Conservation (phyloP, 2,888 invertebrate species). For the Machimus atricapillus region DNA sequence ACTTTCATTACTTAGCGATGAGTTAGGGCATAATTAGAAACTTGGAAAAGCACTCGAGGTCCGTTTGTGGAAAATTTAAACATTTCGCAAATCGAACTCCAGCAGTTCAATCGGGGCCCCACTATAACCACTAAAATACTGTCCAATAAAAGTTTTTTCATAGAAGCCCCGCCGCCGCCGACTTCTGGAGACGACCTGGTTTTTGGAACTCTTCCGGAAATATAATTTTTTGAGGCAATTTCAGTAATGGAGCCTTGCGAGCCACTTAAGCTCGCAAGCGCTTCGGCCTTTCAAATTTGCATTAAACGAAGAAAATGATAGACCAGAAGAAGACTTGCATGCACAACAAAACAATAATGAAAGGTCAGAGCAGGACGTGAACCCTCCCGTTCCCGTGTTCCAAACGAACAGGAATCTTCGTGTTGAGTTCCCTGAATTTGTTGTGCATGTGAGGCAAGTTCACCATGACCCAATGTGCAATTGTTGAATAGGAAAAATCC, state of each 20-base stretch:
- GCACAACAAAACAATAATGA: slow-evolving; percentile 13
- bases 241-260: not conserved
- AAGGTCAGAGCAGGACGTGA: not conserved
- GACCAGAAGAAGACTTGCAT: slow-evolving; percentile 11
- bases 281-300: slow-evolving; percentile 10
- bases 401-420: not conserved
- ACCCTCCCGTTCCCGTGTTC: not conserved
- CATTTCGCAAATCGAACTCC: not conserved
- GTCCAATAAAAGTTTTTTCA: not conserved
- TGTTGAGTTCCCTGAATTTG: not conserved
- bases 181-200: not conserved
- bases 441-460: not conserved
- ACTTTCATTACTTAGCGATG: not conserved
- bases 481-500: not conserved
- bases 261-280: not conserved
- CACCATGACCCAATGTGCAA: not conserved
- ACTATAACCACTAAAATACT: not conserved
- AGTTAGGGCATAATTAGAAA: not conserved
- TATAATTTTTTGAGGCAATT: not conserved
- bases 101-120: not conserved
- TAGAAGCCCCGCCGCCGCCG: not conserved
- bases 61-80: not conserved
- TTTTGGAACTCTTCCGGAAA: not conserved
- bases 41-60: not conserved
- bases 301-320: slow-evolving; percentile 11